These are phyloP conservation scores for Tychaedon coryphoeus DNA, from an alignment of 2,113 vertebrate species.

Conservation along the genomic window DNA sequence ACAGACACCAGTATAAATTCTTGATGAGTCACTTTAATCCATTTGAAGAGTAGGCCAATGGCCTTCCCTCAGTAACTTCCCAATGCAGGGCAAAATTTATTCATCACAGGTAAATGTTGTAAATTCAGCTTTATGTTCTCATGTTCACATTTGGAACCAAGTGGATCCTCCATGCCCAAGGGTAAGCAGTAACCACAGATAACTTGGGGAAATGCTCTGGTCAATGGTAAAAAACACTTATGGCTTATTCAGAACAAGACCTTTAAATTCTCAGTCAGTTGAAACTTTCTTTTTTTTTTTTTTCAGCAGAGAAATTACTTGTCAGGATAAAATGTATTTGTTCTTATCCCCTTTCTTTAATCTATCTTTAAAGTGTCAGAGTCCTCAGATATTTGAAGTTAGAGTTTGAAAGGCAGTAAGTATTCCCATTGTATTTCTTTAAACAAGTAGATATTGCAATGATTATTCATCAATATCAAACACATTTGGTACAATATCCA, in stretches of 20 bases:
- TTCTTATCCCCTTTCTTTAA: background rate
- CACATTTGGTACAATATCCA: background rate
- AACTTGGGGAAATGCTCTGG: background rate
- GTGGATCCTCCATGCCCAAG: background rate
- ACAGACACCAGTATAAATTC: background rate
- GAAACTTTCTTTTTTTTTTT: background rate
- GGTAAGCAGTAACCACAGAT: background rate
- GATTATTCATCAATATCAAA: background rate
- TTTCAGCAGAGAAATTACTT: background rate
- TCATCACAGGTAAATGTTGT: fast-evolving
- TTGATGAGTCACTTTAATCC: background rate
- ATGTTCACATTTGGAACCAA: background rate
- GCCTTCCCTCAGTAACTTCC: background rate
- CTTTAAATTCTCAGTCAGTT: background rate
- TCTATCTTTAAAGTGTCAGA: background rate
- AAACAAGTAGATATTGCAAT: background rate
- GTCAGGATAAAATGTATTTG: background rate
- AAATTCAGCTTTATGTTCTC: background rate
- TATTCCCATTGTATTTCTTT: background rate
- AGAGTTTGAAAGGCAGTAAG: background rate
- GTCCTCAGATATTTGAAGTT: background rate
- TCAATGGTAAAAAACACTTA: background rate
- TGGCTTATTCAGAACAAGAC: background rate
- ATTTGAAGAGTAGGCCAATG: background rate
- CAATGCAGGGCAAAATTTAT: background rate